Percentiles rank a stretch among this genome's conserved stretches.
phyloP scores from a whole-genome alignment of 2,797 vertebrate genomes.

The Gila robusta region DNA sequence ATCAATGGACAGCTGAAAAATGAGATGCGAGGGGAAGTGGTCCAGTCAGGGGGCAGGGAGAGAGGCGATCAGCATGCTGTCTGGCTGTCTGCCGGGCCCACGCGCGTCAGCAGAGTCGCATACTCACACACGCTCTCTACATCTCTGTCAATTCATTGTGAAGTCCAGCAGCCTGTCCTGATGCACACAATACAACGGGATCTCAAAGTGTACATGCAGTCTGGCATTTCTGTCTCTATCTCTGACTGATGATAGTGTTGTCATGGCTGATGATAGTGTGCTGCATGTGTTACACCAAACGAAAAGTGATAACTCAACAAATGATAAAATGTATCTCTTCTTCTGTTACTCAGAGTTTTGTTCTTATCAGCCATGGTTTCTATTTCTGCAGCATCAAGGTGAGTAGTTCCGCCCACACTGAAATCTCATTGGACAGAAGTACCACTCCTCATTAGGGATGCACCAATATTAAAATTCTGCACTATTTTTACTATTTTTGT shows the following conservation, averaged over 20 bases:
- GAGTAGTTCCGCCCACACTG: not conserved
- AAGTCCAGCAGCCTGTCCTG: slow-evolving; percentile 11
- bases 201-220: not conserved
- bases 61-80: slow-evolving; percentile 60
- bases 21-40: slow-evolving; percentile 69
- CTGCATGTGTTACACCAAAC: not conserved
- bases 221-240: slow-evolving; percentile 12
- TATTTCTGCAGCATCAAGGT: not conserved
- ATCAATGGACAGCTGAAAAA: slow-evolving; percentile 78
- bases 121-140: slow-evolving; percentile 32
- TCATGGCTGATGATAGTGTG: slow-evolving; percentile 17
- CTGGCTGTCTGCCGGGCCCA: slow-evolving; percentile 45
- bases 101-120: slow-evolving; percentile 15
- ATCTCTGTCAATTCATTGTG: slow-evolving; percentile 29
- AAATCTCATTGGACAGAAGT: slow-evolving; percentile 9
- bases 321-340: not conserved
- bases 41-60: slow-evolving; percentile 56
- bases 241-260: not conserved
- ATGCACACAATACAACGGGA: not conserved
- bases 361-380: not conserved
- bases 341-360: not conserved
- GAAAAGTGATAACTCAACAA: not conserved
- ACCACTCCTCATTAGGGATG: not conserved
- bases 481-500: not conserved
- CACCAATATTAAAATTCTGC: not conserved